phyloP scores from a whole-genome alignment of 2,888 invertebrate genomes.

The Euplexia lucipara region DNA sequence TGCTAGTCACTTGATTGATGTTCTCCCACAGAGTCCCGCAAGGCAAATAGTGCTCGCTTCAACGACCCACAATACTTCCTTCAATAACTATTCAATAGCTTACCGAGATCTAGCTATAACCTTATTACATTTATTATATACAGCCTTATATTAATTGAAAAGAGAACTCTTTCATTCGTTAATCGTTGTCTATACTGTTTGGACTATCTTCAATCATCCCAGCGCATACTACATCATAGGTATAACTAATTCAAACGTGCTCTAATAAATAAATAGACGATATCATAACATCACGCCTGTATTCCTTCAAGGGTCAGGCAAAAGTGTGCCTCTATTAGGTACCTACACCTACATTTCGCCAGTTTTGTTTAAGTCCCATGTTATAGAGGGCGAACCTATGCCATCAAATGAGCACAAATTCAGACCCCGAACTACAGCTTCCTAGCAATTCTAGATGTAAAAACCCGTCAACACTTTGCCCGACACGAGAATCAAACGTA shows the following conservation, averaged over 20 bases:
- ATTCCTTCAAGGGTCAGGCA: no score
- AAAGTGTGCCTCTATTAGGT: no score
- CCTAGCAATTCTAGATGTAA: no score
- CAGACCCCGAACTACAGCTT: no score
- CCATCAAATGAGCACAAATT: no score
- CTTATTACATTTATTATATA: slow-evolving; percentile 33
- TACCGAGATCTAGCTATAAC: slow-evolving; percentile 29
- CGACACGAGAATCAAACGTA: no score
- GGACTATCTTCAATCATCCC: slow-evolving; percentile 15
- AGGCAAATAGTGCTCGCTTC: slow-evolving; percentile 45
- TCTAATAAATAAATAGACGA: slow-evolving; percentile 45
- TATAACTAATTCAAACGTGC: slow-evolving; percentile 20
- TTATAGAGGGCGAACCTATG: no score
- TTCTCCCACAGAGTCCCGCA: slow-evolving; percentile 37
- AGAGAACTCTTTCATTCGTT: slow-evolving; percentile 5
- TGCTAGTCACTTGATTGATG: slow-evolving; percentile 66
- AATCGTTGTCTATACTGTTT: background rate
- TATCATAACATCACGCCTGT: no score
- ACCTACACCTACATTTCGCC: no score
- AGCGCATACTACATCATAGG: slow-evolving; percentile 1
- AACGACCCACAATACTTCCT: slow-evolving; percentile 43
- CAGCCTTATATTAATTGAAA: slow-evolving; percentile 4
- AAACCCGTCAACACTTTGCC: no score
- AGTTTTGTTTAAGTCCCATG: no score
- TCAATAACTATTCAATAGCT: slow-evolving; percentile 46